phyloP scores from a whole-genome alignment of 2,888 invertebrate genomes.

The Xestia sexstrigata region DNA sequence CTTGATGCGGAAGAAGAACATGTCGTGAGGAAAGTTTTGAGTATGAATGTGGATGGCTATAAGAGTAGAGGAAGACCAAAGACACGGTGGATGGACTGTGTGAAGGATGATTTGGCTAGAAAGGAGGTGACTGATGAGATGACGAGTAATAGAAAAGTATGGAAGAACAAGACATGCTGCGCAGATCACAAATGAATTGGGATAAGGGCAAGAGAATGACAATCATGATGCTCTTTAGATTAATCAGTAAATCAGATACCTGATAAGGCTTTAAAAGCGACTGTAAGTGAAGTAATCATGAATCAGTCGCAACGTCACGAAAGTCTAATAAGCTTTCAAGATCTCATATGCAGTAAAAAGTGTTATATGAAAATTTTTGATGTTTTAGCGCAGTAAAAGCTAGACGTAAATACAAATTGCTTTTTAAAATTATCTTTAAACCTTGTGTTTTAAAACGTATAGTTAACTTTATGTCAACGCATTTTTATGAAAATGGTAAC shows the following conservation, averaged over 20 bases:
- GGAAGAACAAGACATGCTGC: not conserved
- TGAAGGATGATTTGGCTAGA: not conserved
- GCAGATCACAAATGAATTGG: not conserved
- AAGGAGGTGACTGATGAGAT: not conserved
- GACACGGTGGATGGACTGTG: not conserved
- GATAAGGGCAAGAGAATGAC: not conserved
- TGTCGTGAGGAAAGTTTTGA: not conserved
- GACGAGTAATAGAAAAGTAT: not conserved
- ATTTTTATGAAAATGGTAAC: slow-evolving; percentile 28
- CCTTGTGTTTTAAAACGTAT: slow-evolving; percentile 22
- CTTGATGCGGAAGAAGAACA: not conserved
- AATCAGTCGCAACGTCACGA: not conserved
- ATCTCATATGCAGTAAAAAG: slow-evolving; percentile 34
- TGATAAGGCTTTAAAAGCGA: not conserved
- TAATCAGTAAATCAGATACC: not conserved
- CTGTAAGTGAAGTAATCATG: not conserved
- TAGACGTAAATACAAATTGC: not conserved
- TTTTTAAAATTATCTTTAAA: slow-evolving; percentile 14
- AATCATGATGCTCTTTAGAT: not conserved
- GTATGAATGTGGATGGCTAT: not conserved
- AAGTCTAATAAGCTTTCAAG: not conserved
- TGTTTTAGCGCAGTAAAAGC: slow-evolving; percentile 3
- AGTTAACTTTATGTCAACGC: slow-evolving; percentile 13
- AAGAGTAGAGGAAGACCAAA: not conserved
- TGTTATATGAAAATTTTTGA: not conserved